phyloP scores from a whole-genome alignment of 2,797 vertebrate genomes.

The Pipistrellus pipistrellus region DNA sequence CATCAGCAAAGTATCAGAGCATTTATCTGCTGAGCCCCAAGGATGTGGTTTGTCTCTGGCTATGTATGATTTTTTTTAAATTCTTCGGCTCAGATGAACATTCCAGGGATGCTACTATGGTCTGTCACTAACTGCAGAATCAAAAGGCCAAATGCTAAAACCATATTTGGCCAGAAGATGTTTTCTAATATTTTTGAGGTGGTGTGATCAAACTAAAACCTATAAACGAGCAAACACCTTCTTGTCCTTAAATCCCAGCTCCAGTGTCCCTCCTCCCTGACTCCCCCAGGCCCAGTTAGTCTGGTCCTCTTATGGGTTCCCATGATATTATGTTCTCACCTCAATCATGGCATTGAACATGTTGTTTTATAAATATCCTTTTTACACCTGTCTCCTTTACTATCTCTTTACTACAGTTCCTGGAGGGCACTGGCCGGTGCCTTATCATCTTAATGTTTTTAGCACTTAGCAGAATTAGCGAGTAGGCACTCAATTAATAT shows the following conservation, averaged over 20 bases:
- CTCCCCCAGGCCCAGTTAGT: neutral
- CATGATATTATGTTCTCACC: neutral
- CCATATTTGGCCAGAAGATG: conserved; percentile 65
- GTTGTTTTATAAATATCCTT: neutral
- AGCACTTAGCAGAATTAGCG: conserved; percentile 41
- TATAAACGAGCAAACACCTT: conserved; percentile 7
- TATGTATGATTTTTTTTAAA: conserved; percentile 37
- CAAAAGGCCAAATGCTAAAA: conserved; percentile 67
- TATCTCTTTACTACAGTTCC: neutral
- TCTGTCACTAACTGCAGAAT: conserved; percentile 61
- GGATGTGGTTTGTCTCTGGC: neutral
- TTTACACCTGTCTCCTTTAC: neutral
- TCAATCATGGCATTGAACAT: neutral
- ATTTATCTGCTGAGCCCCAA: neutral
- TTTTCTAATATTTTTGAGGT: conserved; percentile 67
- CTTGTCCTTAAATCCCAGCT: neutral
- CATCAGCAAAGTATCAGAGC: conserved; percentile 2
- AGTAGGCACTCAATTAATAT: conserved; percentile 12
- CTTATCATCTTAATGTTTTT: neutral
- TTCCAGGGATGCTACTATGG: conserved; percentile 67
- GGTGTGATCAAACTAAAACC: conserved; percentile 64
- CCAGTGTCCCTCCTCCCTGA: neutral
- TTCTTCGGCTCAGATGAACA: conserved; percentile 68
- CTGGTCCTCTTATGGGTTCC: neutral
- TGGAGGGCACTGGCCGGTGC: neutral